Percentiles rank a stretch among this genome's conserved stretches.
These are phyloP conservation scores for Aricia agestis DNA, from an alignment of 1,140 invertebrate genomes.

Conservation along the genomic window DNA sequence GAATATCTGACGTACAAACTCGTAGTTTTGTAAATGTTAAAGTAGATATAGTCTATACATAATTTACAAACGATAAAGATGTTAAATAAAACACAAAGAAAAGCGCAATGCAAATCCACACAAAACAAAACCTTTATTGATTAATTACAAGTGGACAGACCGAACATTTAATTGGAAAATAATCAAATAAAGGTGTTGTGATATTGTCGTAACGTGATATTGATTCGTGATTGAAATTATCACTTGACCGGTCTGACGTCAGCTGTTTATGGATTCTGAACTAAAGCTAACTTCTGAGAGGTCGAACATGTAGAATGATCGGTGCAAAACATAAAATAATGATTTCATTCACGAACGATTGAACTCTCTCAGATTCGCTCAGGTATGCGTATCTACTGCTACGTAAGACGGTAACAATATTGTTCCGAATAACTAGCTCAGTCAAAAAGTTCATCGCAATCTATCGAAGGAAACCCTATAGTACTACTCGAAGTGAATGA, in stretches of 20 bases:
- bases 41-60: neutral
- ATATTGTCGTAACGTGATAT: slow-evolving; percentile 49
- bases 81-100: slow-evolving; percentile 60
- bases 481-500: slow-evolving; percentile 33
- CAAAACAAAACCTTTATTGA: slow-evolving; percentile 48
- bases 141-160: slow-evolving; percentile 19
- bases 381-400: slow-evolving; percentile 71
- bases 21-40: neutral
- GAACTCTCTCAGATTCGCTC: slow-evolving; percentile 66
- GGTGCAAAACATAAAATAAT: slow-evolving; percentile 15
- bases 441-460: slow-evolving; percentile 10
- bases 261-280: neutral
- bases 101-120: slow-evolving; percentile 58
- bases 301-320: slow-evolving; percentile 13
- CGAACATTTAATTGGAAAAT: neutral
- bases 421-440: slow-evolving; percentile 21
- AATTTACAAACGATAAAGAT: slow-evolving; percentile 42
- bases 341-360: slow-evolving; percentile 49
- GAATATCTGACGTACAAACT: neutral
- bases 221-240: slow-evolving; percentile 48
- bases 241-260: neutral
- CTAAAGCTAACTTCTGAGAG: neutral
- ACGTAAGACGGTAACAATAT: slow-evolving; percentile 37
- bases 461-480: slow-evolving; percentile 27
- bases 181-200: slow-evolving; percentile 48